Evolutionary conservation across 2,797 vertebrate genomes (phyloP), one percentile per base, ranked within the genome.

Genomic region (Moxostoma hubbsi): DNA sequence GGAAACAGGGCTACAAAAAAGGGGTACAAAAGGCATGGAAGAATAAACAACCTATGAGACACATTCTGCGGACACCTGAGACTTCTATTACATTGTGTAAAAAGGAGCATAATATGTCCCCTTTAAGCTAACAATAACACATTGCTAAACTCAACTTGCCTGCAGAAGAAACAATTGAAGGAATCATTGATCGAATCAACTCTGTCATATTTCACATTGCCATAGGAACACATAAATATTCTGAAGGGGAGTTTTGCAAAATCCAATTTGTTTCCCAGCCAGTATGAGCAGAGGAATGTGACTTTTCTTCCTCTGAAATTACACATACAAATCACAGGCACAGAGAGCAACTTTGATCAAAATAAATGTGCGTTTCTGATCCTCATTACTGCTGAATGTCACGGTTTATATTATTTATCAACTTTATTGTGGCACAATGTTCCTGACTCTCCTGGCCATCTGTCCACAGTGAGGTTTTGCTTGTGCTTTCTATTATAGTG

Each of bases 391-490:
- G 7, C 15, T 43, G 51, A 79, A 79, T 80, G 80, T 85, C 78
- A 79, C 18, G 8, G 62, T 47, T 81, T 78, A 75, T 82, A 81
- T 85, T 86, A 82, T 85, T 85, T 86, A 86, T 82, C 75, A 86
- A 84, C 66, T 83, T 85, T 68, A 84, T 87, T 73, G 81, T 75
- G 75, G 62, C 75, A 45, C 77, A 69, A 73, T 54, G 67, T 62
- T 81, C 83, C 74, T 75, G 67, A 77, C 58, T 87, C 69, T 83
- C 75, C 68, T 54, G 36, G 79, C 88, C 88, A 89, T 89, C 88
- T 89, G 88, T 86, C 84, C 86, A 63, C 66, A 83, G 85, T 53
- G 70, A 86, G 86, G 82, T 75, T 79, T 79, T 75, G 81, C 80
- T 61, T 83, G 54, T 46, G 82, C 82, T 64, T 83, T 84, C 87